Conservation (phyloP, 2,797 vertebrate genomes). For the Antrozous pallidus region DNA sequence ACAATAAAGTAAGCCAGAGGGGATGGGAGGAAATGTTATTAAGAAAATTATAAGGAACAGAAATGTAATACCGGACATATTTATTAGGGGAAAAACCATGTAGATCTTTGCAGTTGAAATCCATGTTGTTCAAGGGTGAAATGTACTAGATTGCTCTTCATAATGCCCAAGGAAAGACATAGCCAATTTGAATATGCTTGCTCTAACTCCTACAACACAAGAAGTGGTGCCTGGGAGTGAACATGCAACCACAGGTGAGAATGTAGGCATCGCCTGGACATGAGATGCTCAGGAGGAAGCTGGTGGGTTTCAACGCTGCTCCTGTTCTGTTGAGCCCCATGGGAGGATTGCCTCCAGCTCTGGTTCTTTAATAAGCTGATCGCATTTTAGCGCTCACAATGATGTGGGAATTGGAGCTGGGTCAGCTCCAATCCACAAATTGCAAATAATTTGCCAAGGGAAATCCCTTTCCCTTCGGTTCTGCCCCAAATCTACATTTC, state of each 20-base stretch:
- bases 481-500: conserved; percentile 78
- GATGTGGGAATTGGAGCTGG: conserved; percentile 76
- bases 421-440: conserved; percentile 76
- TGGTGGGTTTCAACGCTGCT: conserved; percentile 16
- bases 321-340: neutral
- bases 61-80: neutral
- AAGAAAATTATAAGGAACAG: neutral
- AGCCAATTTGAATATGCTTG: neutral
- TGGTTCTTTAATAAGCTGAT: conserved; percentile 68
- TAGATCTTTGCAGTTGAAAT: neutral
- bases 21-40: neutral
- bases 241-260: neutral
- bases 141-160: neutral
- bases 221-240: neutral
- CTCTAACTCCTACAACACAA: neutral
- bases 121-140: neutral
- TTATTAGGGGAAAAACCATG: neutral
- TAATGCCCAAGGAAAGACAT: neutral
- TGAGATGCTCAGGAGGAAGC: neutral
- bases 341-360: conserved; percentile 54
- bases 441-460: conserved; percentile 78
- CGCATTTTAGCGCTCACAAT: conserved; percentile 42
- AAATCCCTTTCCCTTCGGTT: conserved; percentile 78
- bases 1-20: neutral
- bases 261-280: neutral